These are phyloP conservation scores for Leptothorax acervorum DNA, from an alignment of 2,888 invertebrate species.

Conservation along the genomic window DNA sequence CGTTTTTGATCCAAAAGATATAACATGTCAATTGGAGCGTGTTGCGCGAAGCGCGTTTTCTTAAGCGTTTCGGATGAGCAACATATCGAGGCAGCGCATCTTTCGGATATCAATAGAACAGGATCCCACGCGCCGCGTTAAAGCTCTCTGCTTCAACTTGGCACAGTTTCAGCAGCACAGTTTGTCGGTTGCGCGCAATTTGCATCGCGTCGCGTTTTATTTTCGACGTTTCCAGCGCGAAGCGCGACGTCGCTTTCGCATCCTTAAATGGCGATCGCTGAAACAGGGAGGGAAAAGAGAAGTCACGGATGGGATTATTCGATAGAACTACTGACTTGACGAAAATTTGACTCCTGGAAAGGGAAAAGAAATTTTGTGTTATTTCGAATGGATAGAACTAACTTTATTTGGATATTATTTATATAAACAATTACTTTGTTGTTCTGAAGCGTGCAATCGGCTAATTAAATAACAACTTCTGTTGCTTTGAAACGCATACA, in stretches of 20 bases:
- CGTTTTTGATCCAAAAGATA: background rate
- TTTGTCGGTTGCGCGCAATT: slow-evolving; percentile 33
- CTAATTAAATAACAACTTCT: background rate
- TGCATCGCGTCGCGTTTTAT: slow-evolving; percentile 50
- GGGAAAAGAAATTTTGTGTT: background rate
- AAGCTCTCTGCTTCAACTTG: slow-evolving; percentile 5
- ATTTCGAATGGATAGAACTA: slow-evolving; percentile 42
- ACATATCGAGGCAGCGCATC: background rate
- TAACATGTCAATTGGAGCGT: background rate
- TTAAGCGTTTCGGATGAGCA: background rate
- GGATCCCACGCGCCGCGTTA: slow-evolving; percentile 17
- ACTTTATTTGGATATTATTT: slow-evolving; percentile 28
- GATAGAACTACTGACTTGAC: background rate
- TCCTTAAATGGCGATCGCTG: slow-evolving; percentile 32
- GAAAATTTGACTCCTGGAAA: background rate
- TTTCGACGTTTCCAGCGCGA: slow-evolving; percentile 38
- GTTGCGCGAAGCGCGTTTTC: background rate
- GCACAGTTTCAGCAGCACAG: slow-evolving; percentile 21
- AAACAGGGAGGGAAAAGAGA: background rate
- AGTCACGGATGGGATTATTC: background rate
- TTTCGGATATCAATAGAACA: slow-evolving; percentile 50
- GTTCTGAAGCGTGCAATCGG: background rate
- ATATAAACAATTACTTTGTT: slow-evolving; percentile 8
- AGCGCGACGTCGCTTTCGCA: slow-evolving; percentile 20
- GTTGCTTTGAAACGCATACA: slow-evolving; percentile 16